A percentile compares a stretch with the other conserved stretches of the same genome.
These are phyloP conservation scores for Carassius carassius DNA, from an alignment of 2,113 vertebrate species.

Conservation along the genomic window DNA sequence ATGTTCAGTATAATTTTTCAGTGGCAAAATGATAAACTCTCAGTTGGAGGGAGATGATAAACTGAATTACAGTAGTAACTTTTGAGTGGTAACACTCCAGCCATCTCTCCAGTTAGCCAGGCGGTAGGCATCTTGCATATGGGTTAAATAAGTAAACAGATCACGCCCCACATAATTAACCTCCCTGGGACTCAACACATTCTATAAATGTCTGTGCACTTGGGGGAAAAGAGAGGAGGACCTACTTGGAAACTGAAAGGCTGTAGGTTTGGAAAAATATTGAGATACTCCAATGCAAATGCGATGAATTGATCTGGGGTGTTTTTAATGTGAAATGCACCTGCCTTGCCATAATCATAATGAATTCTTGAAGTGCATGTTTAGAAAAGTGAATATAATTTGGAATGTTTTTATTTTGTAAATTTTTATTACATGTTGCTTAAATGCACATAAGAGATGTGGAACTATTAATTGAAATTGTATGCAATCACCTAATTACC, in stretches of 20 bases:
- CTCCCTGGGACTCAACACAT: slow-evolving; percentile 70
- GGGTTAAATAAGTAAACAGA: slow-evolving; percentile 75
- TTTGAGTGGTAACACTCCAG: neutral
- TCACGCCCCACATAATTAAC: slow-evolving; percentile 73
- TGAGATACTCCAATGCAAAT: neutral
- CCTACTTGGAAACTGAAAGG: slow-evolving; percentile 34
- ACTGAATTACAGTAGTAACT: neutral
- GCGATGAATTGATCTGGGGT: neutral
- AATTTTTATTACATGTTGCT: neutral
- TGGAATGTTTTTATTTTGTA: neutral
- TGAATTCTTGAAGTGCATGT: neutral
- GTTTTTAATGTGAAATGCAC: slow-evolving; percentile 17
- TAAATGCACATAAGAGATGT: neutral
- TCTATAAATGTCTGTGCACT: slow-evolving; percentile 58
- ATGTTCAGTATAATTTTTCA: neutral
- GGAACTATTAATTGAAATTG: neutral
- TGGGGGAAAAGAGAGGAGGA: neutral
- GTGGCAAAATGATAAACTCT: no score
- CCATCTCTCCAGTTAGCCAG: slow-evolving; percentile 13
- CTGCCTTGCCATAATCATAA: neutral
- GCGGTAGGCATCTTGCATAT: slow-evolving; percentile 15
- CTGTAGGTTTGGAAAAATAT: slow-evolving; percentile 2
- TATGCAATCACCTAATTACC: neutral
- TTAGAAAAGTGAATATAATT: slow-evolving; percentile 1
- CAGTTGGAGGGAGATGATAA: neutral